Evolutionary conservation across 2,888 invertebrate genomes (phyloP).

Genomic region (Torymus aiolomorphi): DNA sequence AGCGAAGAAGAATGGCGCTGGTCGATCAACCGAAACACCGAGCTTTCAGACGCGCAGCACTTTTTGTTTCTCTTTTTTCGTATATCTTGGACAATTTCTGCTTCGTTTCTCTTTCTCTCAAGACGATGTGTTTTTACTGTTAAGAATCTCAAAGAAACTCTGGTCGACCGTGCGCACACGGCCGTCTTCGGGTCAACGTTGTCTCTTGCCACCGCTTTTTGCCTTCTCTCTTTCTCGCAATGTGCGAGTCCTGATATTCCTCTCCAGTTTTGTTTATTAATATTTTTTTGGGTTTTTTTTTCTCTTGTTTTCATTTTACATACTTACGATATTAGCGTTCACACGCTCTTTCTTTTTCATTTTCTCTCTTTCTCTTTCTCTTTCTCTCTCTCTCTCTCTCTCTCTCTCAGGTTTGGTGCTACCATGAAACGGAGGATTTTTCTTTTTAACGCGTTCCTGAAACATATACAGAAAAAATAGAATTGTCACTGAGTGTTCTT

Average conservation of each 20-base stretch:
- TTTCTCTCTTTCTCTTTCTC: conserved; percentile 66
- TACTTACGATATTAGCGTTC: conserved; percentile 67
- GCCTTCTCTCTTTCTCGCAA: conserved; percentile 26
- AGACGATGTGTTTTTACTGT: conserved; percentile 25
- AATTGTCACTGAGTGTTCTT: conserved; percentile 34
- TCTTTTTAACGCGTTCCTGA: conserved; percentile 73
- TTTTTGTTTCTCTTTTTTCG: conserved; percentile 38
- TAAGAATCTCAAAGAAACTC: conserved; percentile 35
- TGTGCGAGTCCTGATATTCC: conserved; percentile 38
- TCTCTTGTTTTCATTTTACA: conserved; percentile 62
- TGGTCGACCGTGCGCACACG: conserved; percentile 11
- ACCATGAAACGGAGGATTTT: conserved; percentile 66
- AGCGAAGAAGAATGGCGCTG: conserved; percentile 58
- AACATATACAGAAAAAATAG: conserved; percentile 67
- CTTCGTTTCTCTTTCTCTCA: conserved; percentile 25
- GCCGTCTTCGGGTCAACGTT: conserved; percentile 19
- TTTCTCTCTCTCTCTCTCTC: conserved; percentile 65
- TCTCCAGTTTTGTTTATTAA: conserved; percentile 45
- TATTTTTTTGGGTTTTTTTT: conserved; percentile 56
- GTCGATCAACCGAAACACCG: conserved; percentile 65
- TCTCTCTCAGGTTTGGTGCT: conserved; percentile 70
- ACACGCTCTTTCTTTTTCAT: conserved; percentile 66
- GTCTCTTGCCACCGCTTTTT: neutral
- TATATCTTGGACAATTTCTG: conserved; percentile 20
- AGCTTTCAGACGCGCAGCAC: conserved; percentile 62